phyloP scores from a whole-genome alignment of 2,888 invertebrate genomes.

The Slavum lentiscoides region DNA sequence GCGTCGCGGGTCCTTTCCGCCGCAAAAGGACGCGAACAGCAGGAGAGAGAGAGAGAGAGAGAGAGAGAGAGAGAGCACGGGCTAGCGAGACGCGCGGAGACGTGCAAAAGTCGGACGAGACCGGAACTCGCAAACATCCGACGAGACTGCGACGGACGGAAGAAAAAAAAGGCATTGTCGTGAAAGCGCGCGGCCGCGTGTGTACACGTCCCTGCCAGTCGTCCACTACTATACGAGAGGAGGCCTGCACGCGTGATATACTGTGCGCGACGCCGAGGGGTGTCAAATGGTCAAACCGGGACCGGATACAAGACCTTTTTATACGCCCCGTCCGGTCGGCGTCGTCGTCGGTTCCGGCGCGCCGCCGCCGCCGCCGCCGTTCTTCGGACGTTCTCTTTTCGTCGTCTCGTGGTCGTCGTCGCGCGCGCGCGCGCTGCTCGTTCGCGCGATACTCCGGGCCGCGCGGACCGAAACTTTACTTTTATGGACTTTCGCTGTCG shows the following conservation, averaged over 20 bases:
- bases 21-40: constrained; percentile 26
- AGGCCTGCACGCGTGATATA: background rate
- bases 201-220: too few relatives aligned
- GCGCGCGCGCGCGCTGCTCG: too few relatives aligned
- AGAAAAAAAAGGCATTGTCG: constrained; percentile 57
- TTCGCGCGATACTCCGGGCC: background rate
- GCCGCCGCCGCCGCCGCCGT: too few relatives aligned
- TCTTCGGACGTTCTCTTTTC: too few relatives aligned
- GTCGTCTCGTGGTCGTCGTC: background rate
- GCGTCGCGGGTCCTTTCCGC: constrained; percentile 27
- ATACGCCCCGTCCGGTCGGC: constrained; percentile 53
- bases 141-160: constrained; percentile 54
- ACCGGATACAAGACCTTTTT: constrained; percentile 52
- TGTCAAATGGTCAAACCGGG: constrained; percentile 51
- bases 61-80: background rate
- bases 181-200: background rate
- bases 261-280: constrained; percentile 30
- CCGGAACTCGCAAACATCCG: constrained; percentile 40
- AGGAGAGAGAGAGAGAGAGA: background rate
- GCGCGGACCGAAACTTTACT: constrained; percentile 13
- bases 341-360: constrained; percentile 45
- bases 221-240: background rate
- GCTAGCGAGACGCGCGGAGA: background rate
- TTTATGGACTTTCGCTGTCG: constrained; percentile 49
- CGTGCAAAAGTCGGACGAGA: constrained; percentile 26